These are phyloP conservation scores for Pseudochromis fuscus DNA, from an alignment of 2,797 vertebrate genomes.

Conservation along the genomic window DNA sequence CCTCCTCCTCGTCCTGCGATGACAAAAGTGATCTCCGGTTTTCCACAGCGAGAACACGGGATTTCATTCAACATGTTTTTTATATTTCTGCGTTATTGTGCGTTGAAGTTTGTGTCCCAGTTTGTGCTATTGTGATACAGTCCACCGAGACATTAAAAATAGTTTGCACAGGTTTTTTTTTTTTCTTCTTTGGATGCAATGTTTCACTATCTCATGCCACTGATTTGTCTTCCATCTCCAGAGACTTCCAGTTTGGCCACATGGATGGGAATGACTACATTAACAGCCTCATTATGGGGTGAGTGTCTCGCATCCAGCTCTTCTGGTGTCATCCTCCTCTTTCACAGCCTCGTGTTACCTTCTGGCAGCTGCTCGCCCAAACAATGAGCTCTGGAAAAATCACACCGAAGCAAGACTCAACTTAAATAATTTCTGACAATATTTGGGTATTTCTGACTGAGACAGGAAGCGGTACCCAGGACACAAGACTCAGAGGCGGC, in stretches of 20 bases:
- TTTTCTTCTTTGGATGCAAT: slow-evolving; percentile 21
- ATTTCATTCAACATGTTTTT: slow-evolving; percentile 34
- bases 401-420: too few species aligned
- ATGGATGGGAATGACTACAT: slow-evolving; percentile 99
- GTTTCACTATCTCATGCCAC: slow-evolving; percentile 30
- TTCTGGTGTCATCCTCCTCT: slow-evolving; percentile 32
- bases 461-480: too few species aligned
- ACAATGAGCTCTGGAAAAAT: too few species aligned
- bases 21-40: slow-evolving; percentile 44
- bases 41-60: slow-evolving; percentile 20
- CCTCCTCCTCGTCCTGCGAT: too few species aligned
- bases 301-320: slow-evolving; percentile 79
- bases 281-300: slow-evolving; percentile 99
- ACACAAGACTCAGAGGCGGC: too few species aligned
- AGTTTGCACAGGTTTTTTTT: slow-evolving; percentile 17
- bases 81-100: slow-evolving; percentile 17
- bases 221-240: slow-evolving; percentile 59
- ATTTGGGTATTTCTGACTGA: too few species aligned
- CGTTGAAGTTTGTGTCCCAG: slow-evolving; percentile 28
- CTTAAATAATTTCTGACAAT: too few species aligned
- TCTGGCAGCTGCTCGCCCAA: slow-evolving; percentile 63
- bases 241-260: slow-evolving; percentile 97
- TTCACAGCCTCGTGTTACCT: slow-evolving; percentile 56
- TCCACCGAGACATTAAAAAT: slow-evolving; percentile 17
- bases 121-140: slow-evolving; percentile 24